Evolutionary conservation across 2,797 vertebrate genomes (phyloP), one percentile per base, ranked within the genome.

Genomic region (Chaunax sp.): DNA sequence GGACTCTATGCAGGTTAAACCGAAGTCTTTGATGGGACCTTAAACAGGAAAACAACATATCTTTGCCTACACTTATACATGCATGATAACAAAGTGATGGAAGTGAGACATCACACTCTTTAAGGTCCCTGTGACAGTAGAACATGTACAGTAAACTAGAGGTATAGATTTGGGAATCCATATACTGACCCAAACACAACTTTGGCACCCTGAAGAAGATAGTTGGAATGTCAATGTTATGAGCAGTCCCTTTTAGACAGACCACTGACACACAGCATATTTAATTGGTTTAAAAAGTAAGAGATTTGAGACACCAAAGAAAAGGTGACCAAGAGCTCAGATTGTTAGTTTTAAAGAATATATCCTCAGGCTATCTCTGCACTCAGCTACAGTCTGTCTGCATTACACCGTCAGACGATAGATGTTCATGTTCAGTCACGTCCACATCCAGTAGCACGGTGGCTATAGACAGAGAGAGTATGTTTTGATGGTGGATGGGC

Each of bases 401-500:
- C 47, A 37, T 26, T 45, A 30, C 2, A 30, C 9, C 28, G 28
- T 30, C 7, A 35, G 33, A 9, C 12, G 33, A 35, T 35, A 43
- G 35, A n/a, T n/a, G n/a, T n/a, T n/a, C n/a, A n/a, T n/a, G n/a
- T n/a, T n/a, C n/a, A n/a, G n/a, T n/a, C n/a, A n/a, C n/a, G n/a
- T n/a, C n/a, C n/a, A n/a, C n/a, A n/a, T n/a, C n/a, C n/a, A n/a
- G n/a, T n/a, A n/a, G n/a, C n/a, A n/a, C n/a, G n/a, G n/a, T n/a
- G n/a, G n/a, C n/a, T n/a, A n/a, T n/a, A n/a, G n/a, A n/a, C 28
- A 19, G 44, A 15, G 37, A 41, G 37, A 26, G 45, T 51, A 45
- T 72, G 75, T 30, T 53, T 67, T 55, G 40, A 62, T 65, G 37
- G 28, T 30, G 53, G 49, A 14, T 53, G 43, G 67, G 18, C 49